Evolutionary conservation across 2,888 invertebrate genomes (phyloP).

Genomic region (Tribolium freemani): DNA sequence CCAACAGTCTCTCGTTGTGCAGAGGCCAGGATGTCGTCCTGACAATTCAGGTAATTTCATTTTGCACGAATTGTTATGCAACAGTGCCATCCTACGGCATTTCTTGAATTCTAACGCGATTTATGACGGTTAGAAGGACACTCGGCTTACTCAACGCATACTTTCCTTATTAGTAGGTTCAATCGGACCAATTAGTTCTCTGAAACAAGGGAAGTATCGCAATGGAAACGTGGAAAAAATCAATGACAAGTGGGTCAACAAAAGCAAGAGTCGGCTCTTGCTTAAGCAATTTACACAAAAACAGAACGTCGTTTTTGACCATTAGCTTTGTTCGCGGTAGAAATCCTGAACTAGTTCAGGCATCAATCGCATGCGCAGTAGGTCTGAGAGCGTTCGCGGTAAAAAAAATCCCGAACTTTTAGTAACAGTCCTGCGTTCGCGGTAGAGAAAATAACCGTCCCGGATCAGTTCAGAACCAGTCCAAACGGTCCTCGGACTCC

Average conservation of each 20-base stretch:
- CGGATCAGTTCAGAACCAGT: no score
- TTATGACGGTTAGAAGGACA: slow-evolving; percentile 31
- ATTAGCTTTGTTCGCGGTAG: no score
- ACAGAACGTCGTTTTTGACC: no score
- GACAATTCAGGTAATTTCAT: slow-evolving; percentile 63
- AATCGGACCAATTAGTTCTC: slow-evolving; percentile 11
- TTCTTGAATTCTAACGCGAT: slow-evolving; percentile 49
- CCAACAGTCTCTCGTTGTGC: slow-evolving; percentile 65
- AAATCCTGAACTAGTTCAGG: no score
- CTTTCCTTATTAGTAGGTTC: slow-evolving; percentile 21
- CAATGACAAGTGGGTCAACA: neutral
- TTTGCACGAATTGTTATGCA: slow-evolving; percentile 47
- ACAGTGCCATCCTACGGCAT: slow-evolving; percentile 53
- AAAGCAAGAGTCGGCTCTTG: neutral
- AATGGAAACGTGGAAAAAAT: neutral
- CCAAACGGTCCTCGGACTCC: no score
- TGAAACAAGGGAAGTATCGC: slow-evolving; percentile 20
- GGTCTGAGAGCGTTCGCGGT: no score
- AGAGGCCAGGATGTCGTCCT: slow-evolving; percentile 63
- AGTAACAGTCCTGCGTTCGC: no score
- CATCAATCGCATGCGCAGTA: no score
- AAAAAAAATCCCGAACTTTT: no score
- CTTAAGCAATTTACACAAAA: no score
- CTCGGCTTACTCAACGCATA: slow-evolving; percentile 23
- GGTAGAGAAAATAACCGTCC: no score